A percentile compares a stretch with the other conserved stretches of the same genome.
These are phyloP conservation scores for Siniperca chuatsi DNA, from an alignment of 2,113 vertebrate species.

Conservation along the genomic window DNA sequence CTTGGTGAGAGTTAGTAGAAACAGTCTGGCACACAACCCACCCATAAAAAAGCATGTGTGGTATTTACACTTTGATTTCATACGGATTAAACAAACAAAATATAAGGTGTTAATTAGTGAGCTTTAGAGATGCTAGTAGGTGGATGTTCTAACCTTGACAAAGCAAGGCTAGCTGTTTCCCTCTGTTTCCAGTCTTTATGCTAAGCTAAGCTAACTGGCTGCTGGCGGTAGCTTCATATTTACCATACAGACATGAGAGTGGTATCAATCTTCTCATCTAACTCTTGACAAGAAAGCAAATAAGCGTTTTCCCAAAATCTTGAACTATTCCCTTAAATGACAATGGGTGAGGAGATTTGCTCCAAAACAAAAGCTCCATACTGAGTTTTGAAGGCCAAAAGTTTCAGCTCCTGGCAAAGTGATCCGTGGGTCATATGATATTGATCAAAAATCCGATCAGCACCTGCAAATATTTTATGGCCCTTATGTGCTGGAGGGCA, in stretches of 20 bases:
- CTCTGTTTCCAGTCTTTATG: neutral
- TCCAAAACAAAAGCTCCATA: neutral
- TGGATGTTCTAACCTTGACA: neutral
- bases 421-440: constrained; percentile 34
- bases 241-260: neutral
- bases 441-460: constrained; percentile 10
- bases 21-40: too few species aligned
- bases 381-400: neutral
- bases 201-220: neutral
- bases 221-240: neutral
- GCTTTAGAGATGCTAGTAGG: neutral
- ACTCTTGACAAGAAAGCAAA: neutral
- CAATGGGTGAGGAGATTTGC: neutral
- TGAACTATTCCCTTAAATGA: neutral
- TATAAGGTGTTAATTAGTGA: neutral
- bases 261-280: neutral
- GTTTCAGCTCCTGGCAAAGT: constrained; percentile 24
- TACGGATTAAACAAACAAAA: neutral
- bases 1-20: too few species aligned
- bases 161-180: neutral
- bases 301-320: neutral
- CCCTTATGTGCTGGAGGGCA: constrained; percentile 9
- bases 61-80: neutral
- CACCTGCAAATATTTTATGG: constrained; percentile 31
- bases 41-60: neutral